phyloP scores from a whole-genome alignment of 2,888 invertebrate genomes.

The Agrochola lota region DNA sequence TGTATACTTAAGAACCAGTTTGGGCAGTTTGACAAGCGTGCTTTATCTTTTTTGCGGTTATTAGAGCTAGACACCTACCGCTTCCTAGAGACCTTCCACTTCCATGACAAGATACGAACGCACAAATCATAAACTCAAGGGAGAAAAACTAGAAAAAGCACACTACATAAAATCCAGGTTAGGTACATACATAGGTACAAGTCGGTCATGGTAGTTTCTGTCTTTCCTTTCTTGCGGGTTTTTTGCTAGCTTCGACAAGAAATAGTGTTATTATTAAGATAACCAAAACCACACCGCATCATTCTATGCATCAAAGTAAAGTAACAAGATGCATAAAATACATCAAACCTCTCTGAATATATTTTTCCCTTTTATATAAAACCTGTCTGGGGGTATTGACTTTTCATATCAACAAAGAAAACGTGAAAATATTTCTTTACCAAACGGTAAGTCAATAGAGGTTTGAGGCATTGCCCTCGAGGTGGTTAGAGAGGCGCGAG shows the following conservation, averaged over 20 bases:
- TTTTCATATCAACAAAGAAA: conserved; percentile 85
- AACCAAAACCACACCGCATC: background rate
- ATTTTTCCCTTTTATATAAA: conserved; percentile 49
- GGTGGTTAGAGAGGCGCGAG: conserved; percentile 76
- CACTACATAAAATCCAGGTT: background rate
- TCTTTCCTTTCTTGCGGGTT: no score
- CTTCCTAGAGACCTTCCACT: background rate
- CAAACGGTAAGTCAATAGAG: conserved; percentile 88
- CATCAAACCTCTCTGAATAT: conserved; percentile 40
- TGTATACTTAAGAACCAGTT: background rate
- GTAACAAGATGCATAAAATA: conserved; percentile 45
- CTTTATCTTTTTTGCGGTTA: background rate
- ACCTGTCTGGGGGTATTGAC: conserved; percentile 74
- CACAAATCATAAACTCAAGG: background rate
- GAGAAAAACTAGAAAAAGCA: background rate
- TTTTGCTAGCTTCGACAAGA: background rate
- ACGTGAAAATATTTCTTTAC: conserved; percentile 85
- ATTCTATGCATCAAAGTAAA: conserved; percentile 19
- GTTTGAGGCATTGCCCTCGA: conserved; percentile 89
- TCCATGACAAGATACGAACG: background rate
- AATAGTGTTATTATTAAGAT: background rate
- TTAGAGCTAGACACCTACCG: background rate
- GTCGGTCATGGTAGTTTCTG: background rate
- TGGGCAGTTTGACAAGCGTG: background rate
- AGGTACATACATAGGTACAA: background rate